These are phyloP conservation scores for Caenorhabditis imperialis DNA, from an alignment of 2,888 invertebrate species.

Conservation along the genomic window DNA sequence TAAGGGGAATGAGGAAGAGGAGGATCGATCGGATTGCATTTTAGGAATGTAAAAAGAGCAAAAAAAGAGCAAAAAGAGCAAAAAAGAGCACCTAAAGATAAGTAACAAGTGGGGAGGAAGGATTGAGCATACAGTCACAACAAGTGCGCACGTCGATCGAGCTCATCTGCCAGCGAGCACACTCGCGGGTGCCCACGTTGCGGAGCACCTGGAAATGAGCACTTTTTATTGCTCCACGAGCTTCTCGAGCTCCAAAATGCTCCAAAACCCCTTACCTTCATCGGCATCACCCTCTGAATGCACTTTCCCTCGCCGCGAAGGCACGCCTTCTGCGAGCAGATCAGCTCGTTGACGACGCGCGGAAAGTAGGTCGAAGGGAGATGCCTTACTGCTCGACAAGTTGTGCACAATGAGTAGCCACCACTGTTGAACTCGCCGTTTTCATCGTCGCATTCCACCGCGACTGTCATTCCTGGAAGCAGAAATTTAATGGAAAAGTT, in stretches of 20 bases:
- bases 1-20: no score
- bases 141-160: conserved; percentile 64
- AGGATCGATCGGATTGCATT: no score
- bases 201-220: conserved; percentile 54
- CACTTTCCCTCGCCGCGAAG: conserved; percentile 65
- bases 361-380: conserved; percentile 63
- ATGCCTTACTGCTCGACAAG: conserved; percentile 63
- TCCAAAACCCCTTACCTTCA: conserved; percentile 47
- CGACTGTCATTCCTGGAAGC: conserved; percentile 65
- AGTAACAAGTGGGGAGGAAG: conserved; percentile 61
- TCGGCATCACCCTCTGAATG: conserved; percentile 65
- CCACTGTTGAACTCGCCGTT: conserved; percentile 46
- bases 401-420: conserved; percentile 58
- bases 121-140: conserved; percentile 67
- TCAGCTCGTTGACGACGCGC: conserved; percentile 66
- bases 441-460: conserved; percentile 64
- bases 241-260: neutral
- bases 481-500: neutral
- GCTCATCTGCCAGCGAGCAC: conserved; percentile 62
- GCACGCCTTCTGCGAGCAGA: conserved; percentile 63
- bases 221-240: neutral
- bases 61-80: no score
- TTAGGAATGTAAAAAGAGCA: no score
- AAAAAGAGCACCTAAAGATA: no score
- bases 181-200: conserved; percentile 61